Evolutionary conservation across 2,113 vertebrate species (phyloP).

Genomic region (Megaceryle torquata): DNA sequence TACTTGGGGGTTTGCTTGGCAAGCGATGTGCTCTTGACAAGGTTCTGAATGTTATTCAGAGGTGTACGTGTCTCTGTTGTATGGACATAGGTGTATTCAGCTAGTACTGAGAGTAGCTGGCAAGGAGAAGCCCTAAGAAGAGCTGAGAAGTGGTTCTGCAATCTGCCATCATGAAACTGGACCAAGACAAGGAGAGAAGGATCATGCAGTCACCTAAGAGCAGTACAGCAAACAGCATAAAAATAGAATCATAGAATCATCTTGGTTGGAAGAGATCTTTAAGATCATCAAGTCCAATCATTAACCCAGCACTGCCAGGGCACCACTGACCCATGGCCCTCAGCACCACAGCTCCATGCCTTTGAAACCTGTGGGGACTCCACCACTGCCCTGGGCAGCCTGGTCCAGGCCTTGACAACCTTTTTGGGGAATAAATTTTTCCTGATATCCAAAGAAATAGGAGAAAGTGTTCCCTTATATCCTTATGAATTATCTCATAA

Average conservation of each 20-base stretch:
- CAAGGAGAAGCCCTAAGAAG: neutral
- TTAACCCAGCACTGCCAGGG: too few relatives aligned
- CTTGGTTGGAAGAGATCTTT: too few relatives aligned
- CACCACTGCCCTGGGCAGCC: too few relatives aligned
- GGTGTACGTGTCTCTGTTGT: neutral
- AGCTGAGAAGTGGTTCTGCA: neutral
- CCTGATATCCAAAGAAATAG: neutral
- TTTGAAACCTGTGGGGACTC: too few relatives aligned
- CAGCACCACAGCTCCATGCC: too few relatives aligned
- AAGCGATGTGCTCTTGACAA: neutral
- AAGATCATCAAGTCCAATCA: too few relatives aligned
- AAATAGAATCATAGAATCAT: too few relatives aligned
- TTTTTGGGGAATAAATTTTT: too few relatives aligned
- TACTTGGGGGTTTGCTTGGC: neutral
- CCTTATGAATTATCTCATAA: neutral
- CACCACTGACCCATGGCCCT: too few relatives aligned
- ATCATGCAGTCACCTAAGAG: neutral
- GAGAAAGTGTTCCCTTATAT: neutral
- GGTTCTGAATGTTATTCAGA: neutral
- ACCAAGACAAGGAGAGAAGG: neutral
- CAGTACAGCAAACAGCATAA: neutral
- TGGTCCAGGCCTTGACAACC: too few relatives aligned
- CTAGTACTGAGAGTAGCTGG: neutral
- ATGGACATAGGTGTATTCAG: neutral
- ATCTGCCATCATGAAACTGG: accelerated